Conservation (phyloP, 2,888 invertebrate genomes). For the Oscheius onirici region DNA sequence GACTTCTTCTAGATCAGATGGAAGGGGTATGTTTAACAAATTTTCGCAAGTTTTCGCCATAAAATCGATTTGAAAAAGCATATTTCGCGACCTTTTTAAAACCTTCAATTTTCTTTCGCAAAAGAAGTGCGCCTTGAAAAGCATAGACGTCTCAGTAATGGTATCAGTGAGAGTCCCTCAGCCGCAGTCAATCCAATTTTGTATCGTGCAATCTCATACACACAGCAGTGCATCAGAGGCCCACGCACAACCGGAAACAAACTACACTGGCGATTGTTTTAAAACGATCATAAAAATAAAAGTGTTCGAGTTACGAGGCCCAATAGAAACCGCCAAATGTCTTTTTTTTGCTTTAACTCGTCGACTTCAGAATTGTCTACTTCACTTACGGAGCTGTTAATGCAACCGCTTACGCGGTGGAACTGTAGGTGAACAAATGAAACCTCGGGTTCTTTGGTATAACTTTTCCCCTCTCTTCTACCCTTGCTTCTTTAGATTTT, state of each 20-base stretch:
- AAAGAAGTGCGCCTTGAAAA: not conserved
- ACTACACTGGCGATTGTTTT: conserved; percentile 6
- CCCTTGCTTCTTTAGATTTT: not conserved
- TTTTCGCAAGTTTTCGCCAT: no score
- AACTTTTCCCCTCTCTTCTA: not conserved
- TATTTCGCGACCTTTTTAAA: no score
- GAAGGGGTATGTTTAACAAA: no score
- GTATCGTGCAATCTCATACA: conserved; percentile 25
- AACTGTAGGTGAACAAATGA: conserved; percentile 12
- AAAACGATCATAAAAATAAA: not conserved
- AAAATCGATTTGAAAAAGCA: no score
- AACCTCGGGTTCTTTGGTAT: not conserved
- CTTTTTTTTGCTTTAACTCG: not conserved
- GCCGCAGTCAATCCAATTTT: conserved; percentile 22
- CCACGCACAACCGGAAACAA: conserved; percentile 7
- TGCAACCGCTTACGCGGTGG: conserved; percentile 12
- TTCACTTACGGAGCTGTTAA: conserved; percentile 5
- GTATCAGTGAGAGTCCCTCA: conserved; percentile 11
- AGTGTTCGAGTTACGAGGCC: no score
- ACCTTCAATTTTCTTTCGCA: not conserved
- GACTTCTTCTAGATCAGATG: conserved; percentile 2
- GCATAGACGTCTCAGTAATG: conserved; percentile 7
- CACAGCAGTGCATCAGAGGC: conserved; percentile 7
- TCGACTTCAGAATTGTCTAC: not conserved
- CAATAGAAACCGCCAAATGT: no score